These are phyloP conservation scores for Hippoglossus stenolepis DNA, from an alignment of 2,113 vertebrate species.

Conservation along the genomic window DNA sequence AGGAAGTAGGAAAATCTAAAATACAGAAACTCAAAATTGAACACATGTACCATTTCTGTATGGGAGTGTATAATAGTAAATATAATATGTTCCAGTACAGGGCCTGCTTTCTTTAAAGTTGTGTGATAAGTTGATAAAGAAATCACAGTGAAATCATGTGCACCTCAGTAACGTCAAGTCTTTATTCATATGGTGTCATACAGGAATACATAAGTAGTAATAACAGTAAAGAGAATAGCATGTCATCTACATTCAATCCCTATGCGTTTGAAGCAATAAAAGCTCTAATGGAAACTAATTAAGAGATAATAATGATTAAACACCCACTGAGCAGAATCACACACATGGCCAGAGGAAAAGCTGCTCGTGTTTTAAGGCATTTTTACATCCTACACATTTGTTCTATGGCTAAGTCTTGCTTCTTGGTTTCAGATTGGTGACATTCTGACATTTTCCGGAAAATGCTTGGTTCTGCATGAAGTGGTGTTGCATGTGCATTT, in stretches of 20 bases:
- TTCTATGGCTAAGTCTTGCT: constrained; percentile 58
- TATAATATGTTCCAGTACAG: no score
- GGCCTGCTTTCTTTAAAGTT: not conserved
- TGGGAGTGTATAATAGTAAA: no score
- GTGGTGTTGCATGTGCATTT: constrained; percentile 52
- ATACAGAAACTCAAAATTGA: no score
- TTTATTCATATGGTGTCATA: constrained; percentile 84
- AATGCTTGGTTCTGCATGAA: constrained; percentile 32
- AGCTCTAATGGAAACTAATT: constrained; percentile 63
- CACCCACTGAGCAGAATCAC: constrained; percentile 71
- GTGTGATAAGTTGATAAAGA: not conserved
- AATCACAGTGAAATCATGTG: constrained; percentile 9
- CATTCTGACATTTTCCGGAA: constrained; percentile 7
- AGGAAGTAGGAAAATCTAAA: no score
- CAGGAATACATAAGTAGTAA: constrained; percentile 68
- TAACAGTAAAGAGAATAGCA: constrained; percentile 73
- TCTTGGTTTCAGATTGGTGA: constrained; percentile 44
- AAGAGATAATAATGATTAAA: constrained; percentile 55
- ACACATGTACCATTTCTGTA: no score
- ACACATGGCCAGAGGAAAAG: constrained; percentile 74
- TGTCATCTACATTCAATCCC: constrained; percentile 81
- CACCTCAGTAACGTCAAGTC: constrained; percentile 71
- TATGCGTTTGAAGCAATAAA: constrained; percentile 62
- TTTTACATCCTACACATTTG: constrained; percentile 76
- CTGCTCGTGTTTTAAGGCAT: constrained; percentile 87